phyloP scores from a whole-genome alignment of 2,888 invertebrate species.

The Scaptomyza polygonia region DNA sequence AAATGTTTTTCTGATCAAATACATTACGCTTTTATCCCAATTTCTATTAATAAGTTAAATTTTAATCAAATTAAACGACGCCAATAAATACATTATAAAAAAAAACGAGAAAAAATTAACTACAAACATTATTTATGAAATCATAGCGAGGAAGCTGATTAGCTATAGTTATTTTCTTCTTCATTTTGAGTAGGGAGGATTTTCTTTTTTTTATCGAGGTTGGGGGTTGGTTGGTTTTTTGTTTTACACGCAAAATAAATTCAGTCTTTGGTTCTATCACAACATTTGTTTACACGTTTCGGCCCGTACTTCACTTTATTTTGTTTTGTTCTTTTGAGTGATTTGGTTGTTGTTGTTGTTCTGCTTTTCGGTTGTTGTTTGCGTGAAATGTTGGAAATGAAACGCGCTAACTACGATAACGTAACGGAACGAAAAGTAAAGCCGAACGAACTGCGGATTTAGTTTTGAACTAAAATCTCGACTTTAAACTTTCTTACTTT shows the following conservation, averaged over 20 bases:
- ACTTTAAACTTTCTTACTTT: slow-evolving; percentile 32
- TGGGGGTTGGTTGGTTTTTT: slow-evolving; percentile 26
- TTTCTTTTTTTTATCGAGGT: slow-evolving; percentile 17
- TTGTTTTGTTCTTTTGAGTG: slow-evolving; percentile 24
- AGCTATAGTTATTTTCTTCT: slow-evolving; percentile 38
- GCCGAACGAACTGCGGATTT: slow-evolving; percentile 69
- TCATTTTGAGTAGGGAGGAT: slow-evolving; percentile 35
- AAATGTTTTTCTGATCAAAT: slow-evolving; percentile 34
- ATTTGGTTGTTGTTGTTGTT: slow-evolving; percentile 26
- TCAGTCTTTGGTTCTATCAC: slow-evolving; percentile 85
- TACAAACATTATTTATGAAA: slow-evolving; percentile 51
- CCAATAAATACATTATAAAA: slow-evolving; percentile 72
- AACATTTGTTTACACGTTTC: slow-evolving; percentile 85
- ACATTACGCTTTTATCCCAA: slow-evolving; percentile 47
- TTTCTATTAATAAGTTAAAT: slow-evolving; percentile 51
- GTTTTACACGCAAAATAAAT: slow-evolving; percentile 82
- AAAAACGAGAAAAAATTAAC: slow-evolving; percentile 39
- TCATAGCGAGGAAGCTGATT: slow-evolving; percentile 56
- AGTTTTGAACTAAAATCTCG: slow-evolving; percentile 70
- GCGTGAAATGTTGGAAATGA: slow-evolving; percentile 61
- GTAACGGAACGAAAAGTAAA: slow-evolving; percentile 65
- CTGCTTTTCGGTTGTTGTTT: slow-evolving; percentile 28
- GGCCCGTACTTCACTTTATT: slow-evolving; percentile 48
- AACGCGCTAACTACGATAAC: slow-evolving; percentile 50
- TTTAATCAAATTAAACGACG: slow-evolving; percentile 49